Base-by-base conservation (phyloP, 1,140 invertebrate genomes). In the Neelides sp. region DNA sequence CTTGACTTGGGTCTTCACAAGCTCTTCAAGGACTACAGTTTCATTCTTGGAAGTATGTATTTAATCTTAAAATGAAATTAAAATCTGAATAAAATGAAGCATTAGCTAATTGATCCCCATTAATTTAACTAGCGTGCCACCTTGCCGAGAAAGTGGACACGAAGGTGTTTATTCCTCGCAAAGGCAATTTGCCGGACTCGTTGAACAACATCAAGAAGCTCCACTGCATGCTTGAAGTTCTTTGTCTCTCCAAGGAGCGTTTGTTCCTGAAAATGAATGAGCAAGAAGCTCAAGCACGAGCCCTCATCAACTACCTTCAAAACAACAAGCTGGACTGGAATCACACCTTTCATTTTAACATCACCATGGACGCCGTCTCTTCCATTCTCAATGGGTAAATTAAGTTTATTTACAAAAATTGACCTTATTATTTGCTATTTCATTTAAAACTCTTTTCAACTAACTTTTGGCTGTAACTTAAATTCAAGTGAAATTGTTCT, bases 141-240 rank as follows among this genome's bases (percentile, higher is more conserved):
- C 39, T 60, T 15, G 48, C 52, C 13, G 58, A 57, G 7, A 37
- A 34, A 5, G n/a, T 32, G 8, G 48, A 54, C 8, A 28, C 44
- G 1, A 30, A 34, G 17, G 7, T 10, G 3, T 57, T 54, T 37
- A 19, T 15, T 17, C 52, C 52, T 15, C 20, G 32, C 15, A 1
- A 4, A 17, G 15, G 24, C 3, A 4, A 22, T 1, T 42, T 48
- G 5, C 20, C 34, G 28, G 44, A 44, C 4, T 51, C 54, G 8
- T 8, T 57, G 2, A 24, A 27, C 3, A 39, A 42, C 7, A 24
- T 61, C 2, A 56, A 61, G 37, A 57, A 57, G 17, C 30, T 61
- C 3, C 59, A 61, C 32, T 57, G 52, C 27, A 34, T 61, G 15
- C 30, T 57, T 10, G 59, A 61, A 52, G 41, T 61, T 17, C 22